A percentile compares a stretch with the other conserved stretches of the same genome.
Conservation (phyloP, 2,888 invertebrate genomes). For the Carcina quercana region DNA sequence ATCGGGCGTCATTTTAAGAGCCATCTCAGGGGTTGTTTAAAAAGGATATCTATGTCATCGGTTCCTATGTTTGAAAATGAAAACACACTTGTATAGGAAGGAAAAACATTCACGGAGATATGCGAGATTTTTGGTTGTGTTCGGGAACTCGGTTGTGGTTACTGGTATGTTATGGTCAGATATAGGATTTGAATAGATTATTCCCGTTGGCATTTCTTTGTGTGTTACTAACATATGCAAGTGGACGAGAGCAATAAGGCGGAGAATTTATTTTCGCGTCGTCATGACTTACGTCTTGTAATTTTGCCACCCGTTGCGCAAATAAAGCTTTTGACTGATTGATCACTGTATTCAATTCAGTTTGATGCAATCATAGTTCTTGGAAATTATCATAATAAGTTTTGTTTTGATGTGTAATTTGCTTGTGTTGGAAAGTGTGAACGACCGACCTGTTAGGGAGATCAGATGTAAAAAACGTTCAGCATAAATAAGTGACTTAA, state of each 20-base stretch:
- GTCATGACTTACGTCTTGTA: constrained; percentile 9
- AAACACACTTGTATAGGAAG: constrained; percentile 25
- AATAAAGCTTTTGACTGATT: constrained; percentile 11
- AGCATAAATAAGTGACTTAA: too few species aligned
- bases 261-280: constrained; percentile 10
- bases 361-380: constrained; percentile 9
- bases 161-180: constrained; percentile 24
- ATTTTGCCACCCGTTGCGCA: constrained; percentile 13
- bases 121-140: constrained; percentile 43
- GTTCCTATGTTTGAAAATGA: constrained; percentile 40
- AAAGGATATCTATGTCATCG: constrained; percentile 35
- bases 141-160: constrained; percentile 56
- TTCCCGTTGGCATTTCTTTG: constrained; percentile 1
- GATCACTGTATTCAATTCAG: constrained; percentile 4
- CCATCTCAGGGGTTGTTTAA: constrained; percentile 19
- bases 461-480: too few species aligned
- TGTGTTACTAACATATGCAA: too few species aligned
- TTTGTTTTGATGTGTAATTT: background rate
- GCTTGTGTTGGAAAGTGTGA: too few species aligned
- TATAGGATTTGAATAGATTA: constrained; percentile 13
- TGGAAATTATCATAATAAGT: constrained; percentile 2
- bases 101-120: constrained; percentile 51
- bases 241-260: too few species aligned
- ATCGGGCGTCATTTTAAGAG: constrained; percentile 37
- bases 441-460: too few species aligned